Evolutionary conservation across 2,888 invertebrate species (phyloP), one percentile per base, ranked within the genome.

Genomic region (Brachypalpus laphriformis): DNA sequence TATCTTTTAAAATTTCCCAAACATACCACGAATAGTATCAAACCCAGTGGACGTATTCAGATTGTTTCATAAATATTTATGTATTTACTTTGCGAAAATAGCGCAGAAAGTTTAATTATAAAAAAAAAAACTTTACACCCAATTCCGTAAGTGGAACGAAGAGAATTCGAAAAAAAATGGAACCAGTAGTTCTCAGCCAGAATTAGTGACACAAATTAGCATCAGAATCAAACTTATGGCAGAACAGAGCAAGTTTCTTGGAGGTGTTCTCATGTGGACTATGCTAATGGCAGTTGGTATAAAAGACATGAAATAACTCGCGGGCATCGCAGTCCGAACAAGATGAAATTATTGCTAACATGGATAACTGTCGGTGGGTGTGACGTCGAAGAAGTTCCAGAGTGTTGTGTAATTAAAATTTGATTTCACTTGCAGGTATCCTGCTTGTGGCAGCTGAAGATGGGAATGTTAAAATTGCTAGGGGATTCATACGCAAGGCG

Each of bases 351-450:
- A 45, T 37, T 68, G 57, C 20, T 74, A 51, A 51, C 72, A 63
- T 61, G 68, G 66, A 63, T 37, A 25, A 31, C 49, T 11, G 54
- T 77, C 31, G 82, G 86, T 86, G 20, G 11, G 80, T 25, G n/a
- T 0, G 5, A 25, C n/a, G 25, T 20, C n/a, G 5, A 2, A 1
- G 8, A 3, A 16, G n/a, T 65, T 5, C 1, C 18, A 22, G 11
- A 40, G n/a, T n/a, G 1, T 49, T 49, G 20, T 11, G 20, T 11
- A 9, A 5, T 11, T 7, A 37, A 40, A 14, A 42, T 11, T 31
- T 59, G 16, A 59, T 59, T 22, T 70, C 28, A 40, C 40, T 61
- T 40, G 25, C 37, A 75, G 74, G 74, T 25, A 42, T 25, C 11
- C 65, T 75, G 37, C 22, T 47, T 34, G 65, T 56, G 22, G 9